Percentiles rank a stretch among this genome's conserved stretches.
Conservation (phyloP, 1,140 invertebrate genomes). For the Brachionus angularis region DNA sequence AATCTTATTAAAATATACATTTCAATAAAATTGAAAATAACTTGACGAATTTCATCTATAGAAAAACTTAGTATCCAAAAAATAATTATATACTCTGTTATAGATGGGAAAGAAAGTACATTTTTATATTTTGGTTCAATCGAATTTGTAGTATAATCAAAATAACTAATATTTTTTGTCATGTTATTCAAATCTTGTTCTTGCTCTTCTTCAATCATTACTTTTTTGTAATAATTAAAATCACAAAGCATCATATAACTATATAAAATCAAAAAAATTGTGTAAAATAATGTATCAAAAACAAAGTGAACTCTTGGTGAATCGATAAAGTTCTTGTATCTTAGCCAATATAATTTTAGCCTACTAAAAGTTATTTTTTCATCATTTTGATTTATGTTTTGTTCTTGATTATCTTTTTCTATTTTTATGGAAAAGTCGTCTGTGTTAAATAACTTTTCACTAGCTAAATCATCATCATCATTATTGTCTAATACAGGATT, state of each 20-base stretch:
- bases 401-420: background rate
- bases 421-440: no score
- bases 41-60: slow-evolving; percentile 45
- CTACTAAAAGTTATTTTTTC: background rate
- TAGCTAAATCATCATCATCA: background rate
- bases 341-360: background rate
- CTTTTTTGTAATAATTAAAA: slow-evolving; percentile 20
- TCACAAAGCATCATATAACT: slow-evolving; percentile 32
- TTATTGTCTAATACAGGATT: slow-evolving; percentile 23
- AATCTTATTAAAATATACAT: slow-evolving; percentile 17
- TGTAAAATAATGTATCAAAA: slow-evolving; percentile 33
- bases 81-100: slow-evolving; percentile 32
- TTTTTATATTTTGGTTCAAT: background rate
- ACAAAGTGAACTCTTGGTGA: slow-evolving; percentile 40
- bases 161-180: background rate
- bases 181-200: background rate
- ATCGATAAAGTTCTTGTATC: slow-evolving; percentile 21
- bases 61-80: slow-evolving; percentile 26
- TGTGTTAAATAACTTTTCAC: no score
- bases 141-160: background rate
- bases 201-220: background rate
- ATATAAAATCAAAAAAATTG: slow-evolving; percentile 25
- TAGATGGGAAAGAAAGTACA: background rate
- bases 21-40: slow-evolving; percentile 28
- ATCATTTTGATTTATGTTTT: background rate